Base-by-base conservation (phyloP, 2,888 invertebrate species). In the Charanyca ferruginea region DNA sequence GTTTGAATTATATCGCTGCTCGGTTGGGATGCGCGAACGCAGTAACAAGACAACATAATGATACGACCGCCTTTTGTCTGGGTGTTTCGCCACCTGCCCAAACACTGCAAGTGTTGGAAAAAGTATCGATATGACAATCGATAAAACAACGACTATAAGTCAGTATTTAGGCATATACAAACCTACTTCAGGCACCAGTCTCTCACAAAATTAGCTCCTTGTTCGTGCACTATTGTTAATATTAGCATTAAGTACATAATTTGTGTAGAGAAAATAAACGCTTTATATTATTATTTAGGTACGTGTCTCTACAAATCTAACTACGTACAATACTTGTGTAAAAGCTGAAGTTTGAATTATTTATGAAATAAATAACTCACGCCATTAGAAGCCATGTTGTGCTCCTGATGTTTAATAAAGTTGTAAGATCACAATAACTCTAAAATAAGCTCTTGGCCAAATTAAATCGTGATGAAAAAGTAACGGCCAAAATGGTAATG, bases 1-100 rank as follows among this genome's bases (percentile, higher is more conserved):
- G 87, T 90, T 93, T 91, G 90, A 92, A 91, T 82, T 83, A 82
- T 88, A 92, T 90, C 90, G 90, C 91, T 89, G 87, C 85, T 85
- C 84, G 62, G 73, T 72, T 75, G 77, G 86, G 93, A 93, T 91
- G 94, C 93, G 90, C 93, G 86, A 87, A 91, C 90, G 93, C 86
- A 89, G 91, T 94, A 95, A 95, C 95, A 94, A 95, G 95, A 95
- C 95, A 95, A 91, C 91, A 93, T 95, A 95, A 95, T 95, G 94
- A 95, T 94, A 93, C 89, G 88, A 86, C 89, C 89, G 90, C 87
- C 92, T 91, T 93, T 94, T 94, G 94, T 94, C 92, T 91, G 94
- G 89, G 86, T 88, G 92, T 94, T 95, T 95, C 94, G 94, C 95
- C 95, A 95, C 95, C 95, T 95, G 95, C 95, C 94, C 93, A 94